Base-by-base conservation (phyloP, 2,797 vertebrate species). In the Sebastes baramenuke region DNA sequence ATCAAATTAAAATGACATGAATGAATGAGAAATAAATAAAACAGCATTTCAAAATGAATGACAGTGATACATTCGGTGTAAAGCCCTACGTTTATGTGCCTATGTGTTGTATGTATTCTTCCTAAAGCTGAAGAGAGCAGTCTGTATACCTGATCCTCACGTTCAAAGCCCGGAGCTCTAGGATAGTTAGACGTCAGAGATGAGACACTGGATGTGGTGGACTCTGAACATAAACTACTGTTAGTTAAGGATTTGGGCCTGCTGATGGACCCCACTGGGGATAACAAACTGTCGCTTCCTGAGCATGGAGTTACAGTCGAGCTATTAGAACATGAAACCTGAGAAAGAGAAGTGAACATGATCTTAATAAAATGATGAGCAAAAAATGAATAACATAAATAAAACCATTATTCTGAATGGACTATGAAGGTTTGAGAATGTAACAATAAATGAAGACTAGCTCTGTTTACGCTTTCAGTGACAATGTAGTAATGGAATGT, bases 81-180 rank as follows among this genome's bases (percentile, higher is more conserved):
- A 81, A 61, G 73, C 58, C 87, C 74, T 86, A 27, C 4, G 22
- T 67, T 75, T 49, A 54, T 1, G 60, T 77, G 60, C 75, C 66
- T 54, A 20, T 49, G 82, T 75, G 79, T 79, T 86, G 61, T 64
- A 60, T 85, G 59, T 64, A 60, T 49, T 86, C 55, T 79, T 80
- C 72, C 77, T 68, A 74, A 78, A 87, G 69, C 80, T 84, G 58
- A 78, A 89, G 75, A 94, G 87, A 93, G 84, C 76, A 77, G 81
- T 94, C 89, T 86, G 92, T 95, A 88, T 97, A 97, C 96, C 96
- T 97, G 96, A 93, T 97, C 97, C 93, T 96, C 96, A 88, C 96
- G 96, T 94, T 97, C 97, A 96, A 96, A 97, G 91, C 96, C 97
- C 82, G 96, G 97, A 91, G 96, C 97, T 96, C 95, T 97, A 62